Evolutionary conservation across 2,888 invertebrate species (phyloP).

Genomic region (Clanis bilineata): DNA sequence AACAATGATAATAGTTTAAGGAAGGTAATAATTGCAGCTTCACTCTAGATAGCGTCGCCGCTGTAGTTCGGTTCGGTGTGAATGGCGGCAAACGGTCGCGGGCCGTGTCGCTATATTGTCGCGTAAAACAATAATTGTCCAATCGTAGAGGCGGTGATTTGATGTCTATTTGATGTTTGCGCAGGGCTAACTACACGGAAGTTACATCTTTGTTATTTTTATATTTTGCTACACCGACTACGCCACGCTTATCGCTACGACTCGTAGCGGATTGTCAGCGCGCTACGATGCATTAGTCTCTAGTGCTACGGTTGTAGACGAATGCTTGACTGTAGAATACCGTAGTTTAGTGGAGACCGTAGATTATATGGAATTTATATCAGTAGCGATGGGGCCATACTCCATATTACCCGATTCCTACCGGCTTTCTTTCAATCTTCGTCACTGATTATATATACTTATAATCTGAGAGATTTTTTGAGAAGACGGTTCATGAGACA

Average conservation of each 20-base stretch:
- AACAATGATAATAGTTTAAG: background rate
- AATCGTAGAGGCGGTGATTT: background rate
- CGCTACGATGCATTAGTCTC: background rate
- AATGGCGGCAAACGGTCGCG: background rate
- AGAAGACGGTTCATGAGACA: no score
- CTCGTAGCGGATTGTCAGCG: background rate
- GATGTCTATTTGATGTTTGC: conserved; percentile 10
- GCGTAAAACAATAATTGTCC: conserved; percentile 10
- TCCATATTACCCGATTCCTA: no score
- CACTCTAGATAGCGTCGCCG: no score
- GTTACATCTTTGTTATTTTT: background rate
- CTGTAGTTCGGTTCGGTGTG: background rate
- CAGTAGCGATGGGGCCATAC: no score
- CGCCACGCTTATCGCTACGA: background rate
- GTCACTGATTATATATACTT: no score
- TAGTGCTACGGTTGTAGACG: background rate
- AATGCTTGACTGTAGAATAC: background rate
- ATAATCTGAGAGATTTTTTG: no score
- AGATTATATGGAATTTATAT: no score
- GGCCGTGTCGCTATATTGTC: conserved; percentile 4
- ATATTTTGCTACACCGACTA: background rate
- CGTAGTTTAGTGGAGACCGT: no score
- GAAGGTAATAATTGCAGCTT: no score
- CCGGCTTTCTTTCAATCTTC: no score
- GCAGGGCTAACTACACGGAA: conserved; percentile 7